Conservation (phyloP, 2,888 invertebrate genomes). For the Chouioia cunea region DNA sequence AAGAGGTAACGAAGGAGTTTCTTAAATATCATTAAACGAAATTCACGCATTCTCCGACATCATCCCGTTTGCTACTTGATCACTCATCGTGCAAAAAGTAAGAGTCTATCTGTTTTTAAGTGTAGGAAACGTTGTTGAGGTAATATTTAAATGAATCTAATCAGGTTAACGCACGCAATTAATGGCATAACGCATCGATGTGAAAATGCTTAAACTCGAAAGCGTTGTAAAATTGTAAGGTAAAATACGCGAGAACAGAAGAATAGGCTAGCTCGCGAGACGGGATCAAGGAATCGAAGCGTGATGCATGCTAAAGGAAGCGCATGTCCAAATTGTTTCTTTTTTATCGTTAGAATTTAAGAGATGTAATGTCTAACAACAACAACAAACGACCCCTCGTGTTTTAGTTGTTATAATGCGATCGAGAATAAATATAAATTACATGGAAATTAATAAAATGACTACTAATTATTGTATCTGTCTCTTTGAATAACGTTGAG, state of each 20-base stretch:
- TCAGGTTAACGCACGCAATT: conserved; percentile 39
- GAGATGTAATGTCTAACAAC: conserved; percentile 58
- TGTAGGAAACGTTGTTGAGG: conserved; percentile 47
- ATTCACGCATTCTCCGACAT: conserved; percentile 47
- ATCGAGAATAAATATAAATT: conserved; percentile 51
- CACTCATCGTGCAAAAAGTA: conserved; percentile 45
- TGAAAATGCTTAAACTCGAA: conserved; percentile 41
- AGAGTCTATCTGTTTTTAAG: conserved; percentile 49
- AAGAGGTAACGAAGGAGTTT: conserved; percentile 29
- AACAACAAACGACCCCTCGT: conserved; percentile 58
- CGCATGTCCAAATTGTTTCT: conserved; percentile 59
- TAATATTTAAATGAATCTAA: conserved; percentile 44
- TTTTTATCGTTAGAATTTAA: conserved; percentile 62
- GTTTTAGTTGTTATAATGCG: conserved; percentile 60
- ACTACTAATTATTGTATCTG: conserved; percentile 59
- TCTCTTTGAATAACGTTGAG: conserved; percentile 62
- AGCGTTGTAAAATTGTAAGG: conserved; percentile 21
- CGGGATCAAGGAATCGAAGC: conserved; percentile 18
- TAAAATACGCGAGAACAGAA: conserved; percentile 2
- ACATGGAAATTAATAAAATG: conserved; percentile 52
- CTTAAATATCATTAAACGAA: conserved; percentile 35
- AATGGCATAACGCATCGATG: conserved; percentile 35
- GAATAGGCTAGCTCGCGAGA: conserved; percentile 4
- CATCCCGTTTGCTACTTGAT: conserved; percentile 49
- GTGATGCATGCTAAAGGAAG: conserved; percentile 41